Base-by-base conservation (phyloP, 2,113 vertebrate genomes). In the Dromas ardeola region DNA sequence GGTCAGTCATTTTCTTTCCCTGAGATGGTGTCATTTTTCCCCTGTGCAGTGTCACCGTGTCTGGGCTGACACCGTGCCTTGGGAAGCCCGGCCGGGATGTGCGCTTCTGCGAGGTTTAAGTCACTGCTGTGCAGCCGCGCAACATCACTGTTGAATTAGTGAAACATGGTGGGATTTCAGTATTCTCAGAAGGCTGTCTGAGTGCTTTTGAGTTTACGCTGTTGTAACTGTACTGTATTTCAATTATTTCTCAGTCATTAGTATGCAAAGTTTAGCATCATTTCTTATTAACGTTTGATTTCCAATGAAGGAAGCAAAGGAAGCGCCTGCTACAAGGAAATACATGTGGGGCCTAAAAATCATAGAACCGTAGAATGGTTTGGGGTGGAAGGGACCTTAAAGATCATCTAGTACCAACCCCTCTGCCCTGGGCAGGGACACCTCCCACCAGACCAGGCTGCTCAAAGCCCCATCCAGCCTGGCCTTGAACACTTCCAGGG, bases 221-320 rank as follows among this genome's bases (percentile, higher is more conserved):
- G 14, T 8, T 77, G 71, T 34, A 83, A 38, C 66, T n/a, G 55
- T 45, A 21, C 67, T 42, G 40, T 77, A 73, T 94, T 94, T 90
- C 62, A 88, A 62, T 88, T 88, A 58, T 88, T 92, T 92, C 50
- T 73, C 50, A 40, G 38, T 29, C 38, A 71, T 92, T 62, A 59
- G 30, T 32, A 76, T 86, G 88, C 61, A 79, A 62, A 86, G 38
- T 61, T 88, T 66, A 61, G 30, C 40, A 18, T 91, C 40, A 18
- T 91, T 95, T 71, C 83, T 88, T 65, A 27, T 71, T 81, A 69
- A 29, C 19, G 3, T 93, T 73, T 67, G 80, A 62, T 92, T 96
- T 94, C 72, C 59, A 38, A 2, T 2, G 6, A 86, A 79, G 70
- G 55, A 63, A 67, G 74, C 43, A 66, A 58, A 70, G 42, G n/a